Conservation (phyloP, 2,113 vertebrate genomes). For the Coracopsis vasa region DNA sequence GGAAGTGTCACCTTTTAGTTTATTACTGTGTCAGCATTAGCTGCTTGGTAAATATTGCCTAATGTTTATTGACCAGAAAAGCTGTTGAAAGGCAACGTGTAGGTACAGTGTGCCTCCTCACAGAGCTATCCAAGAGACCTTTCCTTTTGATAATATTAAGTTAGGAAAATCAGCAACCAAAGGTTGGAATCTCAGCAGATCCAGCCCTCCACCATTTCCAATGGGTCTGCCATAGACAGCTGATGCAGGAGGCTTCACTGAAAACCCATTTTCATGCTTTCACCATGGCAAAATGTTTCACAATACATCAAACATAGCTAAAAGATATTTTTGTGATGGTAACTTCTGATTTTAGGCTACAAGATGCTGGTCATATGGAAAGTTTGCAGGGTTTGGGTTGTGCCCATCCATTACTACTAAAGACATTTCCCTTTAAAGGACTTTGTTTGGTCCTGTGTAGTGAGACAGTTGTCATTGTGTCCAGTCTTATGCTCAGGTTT, state of each 20-base stretch:
- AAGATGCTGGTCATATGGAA: not conserved
- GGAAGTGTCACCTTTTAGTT: not conserved
- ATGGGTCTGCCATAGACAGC: not conserved
- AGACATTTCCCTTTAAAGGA: not conserved
- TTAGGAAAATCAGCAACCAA: not conserved
- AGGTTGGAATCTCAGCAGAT: not conserved
- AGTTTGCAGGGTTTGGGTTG: not conserved
- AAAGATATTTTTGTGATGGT: not conserved
- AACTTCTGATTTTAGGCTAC: not conserved
- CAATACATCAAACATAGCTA: not conserved
- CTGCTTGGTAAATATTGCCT: slow-evolving; percentile 8
- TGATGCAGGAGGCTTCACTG: not conserved
- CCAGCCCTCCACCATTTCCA: not conserved
- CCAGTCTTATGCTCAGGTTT: not conserved
- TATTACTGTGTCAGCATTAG: slow-evolving; percentile 17
- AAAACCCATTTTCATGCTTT: not conserved
- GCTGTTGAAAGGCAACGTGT: not conserved
- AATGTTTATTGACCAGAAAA: slow-evolving; percentile 6
- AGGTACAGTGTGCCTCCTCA: not conserved
- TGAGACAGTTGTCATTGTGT: not conserved
- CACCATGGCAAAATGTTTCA: not conserved
- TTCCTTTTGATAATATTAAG: not conserved
- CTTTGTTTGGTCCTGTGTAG: not conserved
- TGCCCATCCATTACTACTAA: not conserved
- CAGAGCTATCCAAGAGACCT: not conserved